A percentile compares a stretch with the other conserved stretches of the same genome.
These are phyloP conservation scores for Choristoneura fumiferana DNA, from an alignment of 1,140 invertebrate genomes.

Conservation along the genomic window DNA sequence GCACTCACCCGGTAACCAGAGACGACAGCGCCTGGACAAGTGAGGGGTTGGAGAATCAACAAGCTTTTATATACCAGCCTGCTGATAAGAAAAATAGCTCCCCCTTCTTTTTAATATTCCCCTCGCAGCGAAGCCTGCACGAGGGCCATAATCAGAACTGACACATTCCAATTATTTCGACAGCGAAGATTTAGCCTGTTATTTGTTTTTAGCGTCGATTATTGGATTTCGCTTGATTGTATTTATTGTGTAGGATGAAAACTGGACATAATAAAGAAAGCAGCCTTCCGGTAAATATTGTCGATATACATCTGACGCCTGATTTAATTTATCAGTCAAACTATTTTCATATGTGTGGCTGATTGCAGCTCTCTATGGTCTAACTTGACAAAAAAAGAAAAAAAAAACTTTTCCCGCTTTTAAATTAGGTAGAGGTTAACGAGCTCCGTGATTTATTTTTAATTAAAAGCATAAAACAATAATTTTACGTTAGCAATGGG, in stretches of 20 bases:
- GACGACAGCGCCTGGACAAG: constrained; percentile 22
- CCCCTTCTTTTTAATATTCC: constrained; percentile 73
- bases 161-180: constrained; percentile 69
- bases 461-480: background rate
- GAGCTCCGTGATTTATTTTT: too few relatives aligned
- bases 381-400: background rate
- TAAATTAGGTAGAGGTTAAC: too few relatives aligned
- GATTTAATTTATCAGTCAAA: too few relatives aligned
- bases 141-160: constrained; percentile 55
- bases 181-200: constrained; percentile 50
- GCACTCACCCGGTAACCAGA: constrained; percentile 26
- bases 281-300: too few relatives aligned
- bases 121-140: constrained; percentile 39
- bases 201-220: constrained; percentile 21
- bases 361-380: too few relatives aligned
- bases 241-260: background rate
- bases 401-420: constrained; percentile 13
- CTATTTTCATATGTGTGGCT: too few relatives aligned
- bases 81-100: constrained; percentile 47
- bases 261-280: too few relatives aligned
- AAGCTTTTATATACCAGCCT: constrained; percentile 51
- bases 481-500: constrained; percentile 23
- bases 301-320: too few relatives aligned
- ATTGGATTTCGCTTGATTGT: too few relatives aligned
- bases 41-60: constrained; percentile 33